A percentile compares a stretch with the other conserved stretches of the same genome.
Conservation (phyloP, 2,888 invertebrate species). For the Dinocampus coccinellae region DNA sequence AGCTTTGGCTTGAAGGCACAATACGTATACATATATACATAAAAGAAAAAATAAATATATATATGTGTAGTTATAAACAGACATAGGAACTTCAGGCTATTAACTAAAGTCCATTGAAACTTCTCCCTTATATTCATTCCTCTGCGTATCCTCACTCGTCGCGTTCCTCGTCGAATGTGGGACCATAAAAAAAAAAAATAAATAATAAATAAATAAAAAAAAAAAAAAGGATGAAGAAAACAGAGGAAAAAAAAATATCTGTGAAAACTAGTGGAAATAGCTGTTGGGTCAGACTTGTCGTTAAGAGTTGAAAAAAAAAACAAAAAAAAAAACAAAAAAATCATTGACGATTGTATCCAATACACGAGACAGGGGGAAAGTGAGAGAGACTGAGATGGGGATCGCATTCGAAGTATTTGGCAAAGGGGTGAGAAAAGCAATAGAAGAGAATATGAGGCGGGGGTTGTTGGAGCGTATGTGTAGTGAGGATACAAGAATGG, state of each 20-base stretch:
- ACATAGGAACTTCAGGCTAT: conserved; percentile 57
- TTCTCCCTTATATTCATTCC: conserved; percentile 42
- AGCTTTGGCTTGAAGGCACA: conserved; percentile 43
- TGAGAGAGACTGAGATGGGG: background rate
- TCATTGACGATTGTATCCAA: conserved; percentile 10
- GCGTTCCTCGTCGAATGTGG: conserved; percentile 19
- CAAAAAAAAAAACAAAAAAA: no score
- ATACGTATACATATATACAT: background rate
- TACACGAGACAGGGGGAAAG: conserved; percentile 22
- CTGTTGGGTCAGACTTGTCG: conserved; percentile 12
- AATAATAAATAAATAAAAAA: background rate
- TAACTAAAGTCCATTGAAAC: conserved; percentile 64
- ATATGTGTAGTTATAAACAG: conserved; percentile 1
- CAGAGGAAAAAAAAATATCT: conserved; percentile 16
- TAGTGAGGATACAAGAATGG: conserved; percentile 18
- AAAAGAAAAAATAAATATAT: background rate
- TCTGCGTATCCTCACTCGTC: conserved; percentile 39
- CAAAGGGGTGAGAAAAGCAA: background rate
- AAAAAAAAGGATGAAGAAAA: background rate
- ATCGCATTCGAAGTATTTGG: conserved; percentile 21
- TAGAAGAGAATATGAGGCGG: no score
- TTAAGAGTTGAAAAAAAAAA: no score
- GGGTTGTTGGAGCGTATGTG: background rate
- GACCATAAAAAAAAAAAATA: conserved; percentile 53
- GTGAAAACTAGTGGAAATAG: conserved; percentile 20